phyloP scores from a whole-genome alignment of 2,113 vertebrate genomes.

The Perccottus glenii region DNA sequence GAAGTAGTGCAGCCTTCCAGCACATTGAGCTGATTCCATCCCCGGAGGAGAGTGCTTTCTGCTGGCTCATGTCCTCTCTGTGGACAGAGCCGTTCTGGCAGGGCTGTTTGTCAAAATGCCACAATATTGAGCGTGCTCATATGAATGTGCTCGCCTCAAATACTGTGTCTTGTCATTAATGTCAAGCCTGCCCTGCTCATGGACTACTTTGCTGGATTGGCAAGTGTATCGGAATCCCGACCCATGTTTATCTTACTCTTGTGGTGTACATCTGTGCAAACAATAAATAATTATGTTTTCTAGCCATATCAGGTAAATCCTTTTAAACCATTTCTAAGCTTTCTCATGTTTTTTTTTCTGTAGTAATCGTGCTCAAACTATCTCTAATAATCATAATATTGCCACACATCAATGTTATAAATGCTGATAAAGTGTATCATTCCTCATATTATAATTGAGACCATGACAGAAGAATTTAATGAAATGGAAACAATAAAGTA shows the following conservation, averaged over 20 bases:
- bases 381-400: constrained; percentile 67
- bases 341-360: not conserved
- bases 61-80: constrained; percentile 45
- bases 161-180: constrained; percentile 46
- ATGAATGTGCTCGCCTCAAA: constrained; percentile 50
- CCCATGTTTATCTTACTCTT: not conserved
- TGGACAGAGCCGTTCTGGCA: constrained; percentile 58
- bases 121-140: constrained; percentile 60
- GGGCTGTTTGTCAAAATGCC: constrained; percentile 75
- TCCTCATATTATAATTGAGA: constrained; percentile 47
- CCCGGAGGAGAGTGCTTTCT: constrained; percentile 39
- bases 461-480: constrained; percentile 52
- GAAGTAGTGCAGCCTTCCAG: constrained; percentile 63
- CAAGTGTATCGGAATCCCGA: not conserved
- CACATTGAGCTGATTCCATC: constrained; percentile 57
- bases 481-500: constrained; percentile 56
- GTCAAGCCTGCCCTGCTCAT: constrained; percentile 23
- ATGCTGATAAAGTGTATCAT: constrained; percentile 14
- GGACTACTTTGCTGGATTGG: constrained; percentile 41
- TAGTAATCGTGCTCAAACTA: not conserved
- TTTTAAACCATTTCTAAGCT: not conserved
- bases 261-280: too few relatives aligned
- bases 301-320: too few relatives aligned
- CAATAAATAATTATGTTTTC: too few relatives aligned
- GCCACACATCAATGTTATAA: constrained; percentile 45